These are phyloP conservation scores for Drosophila parthenogenetica DNA, from an alignment of 2,888 invertebrate species.

Conservation along the genomic window DNA sequence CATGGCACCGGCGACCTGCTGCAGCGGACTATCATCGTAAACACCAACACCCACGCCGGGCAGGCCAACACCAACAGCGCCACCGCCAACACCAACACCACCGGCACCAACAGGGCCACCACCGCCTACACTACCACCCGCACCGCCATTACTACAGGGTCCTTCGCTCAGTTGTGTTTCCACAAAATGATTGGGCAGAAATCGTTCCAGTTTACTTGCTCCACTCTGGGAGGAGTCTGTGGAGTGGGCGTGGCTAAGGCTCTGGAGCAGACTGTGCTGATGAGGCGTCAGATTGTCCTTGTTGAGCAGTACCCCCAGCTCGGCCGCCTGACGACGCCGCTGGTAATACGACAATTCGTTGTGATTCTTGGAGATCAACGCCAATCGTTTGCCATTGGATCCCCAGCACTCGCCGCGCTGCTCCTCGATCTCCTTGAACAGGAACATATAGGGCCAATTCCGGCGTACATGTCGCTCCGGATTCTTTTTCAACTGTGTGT, in stretches of 20 bases:
- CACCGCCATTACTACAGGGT: slow-evolving; percentile 22
- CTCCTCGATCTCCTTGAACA: slow-evolving; percentile 85
- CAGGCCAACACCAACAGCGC: slow-evolving; percentile 26
- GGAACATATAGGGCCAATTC: slow-evolving; percentile 85
- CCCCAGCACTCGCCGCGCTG: slow-evolving; percentile 85
- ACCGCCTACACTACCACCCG: slow-evolving; percentile 10
- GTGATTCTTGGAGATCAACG: slow-evolving; percentile 82
- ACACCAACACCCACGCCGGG: slow-evolving; percentile 37
- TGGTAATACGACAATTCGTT: slow-evolving; percentile 84
- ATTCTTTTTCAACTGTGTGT: slow-evolving; percentile 84
- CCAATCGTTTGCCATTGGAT: slow-evolving; percentile 83
- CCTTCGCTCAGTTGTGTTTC: slow-evolving; percentile 83
- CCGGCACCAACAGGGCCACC: slow-evolving; percentile 2
- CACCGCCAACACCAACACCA: slow-evolving; percentile 31
- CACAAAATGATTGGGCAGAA: slow-evolving; percentile 84
- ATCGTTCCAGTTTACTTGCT: slow-evolving; percentile 81
- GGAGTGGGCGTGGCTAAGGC: slow-evolving; percentile 75
- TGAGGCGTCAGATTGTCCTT: slow-evolving; percentile 78
- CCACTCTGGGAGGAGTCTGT: slow-evolving; percentile 82
- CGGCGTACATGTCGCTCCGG: slow-evolving; percentile 84
- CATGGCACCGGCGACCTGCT: slow-evolving; percentile 63
- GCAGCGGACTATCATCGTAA: slow-evolving; percentile 68
- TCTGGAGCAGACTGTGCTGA: slow-evolving; percentile 75
- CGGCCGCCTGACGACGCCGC: slow-evolving; percentile 82
- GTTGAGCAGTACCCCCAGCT: slow-evolving; percentile 80